Conservation (phyloP, 1,140 invertebrate species). For the Cydia fagiglandana region DNA sequence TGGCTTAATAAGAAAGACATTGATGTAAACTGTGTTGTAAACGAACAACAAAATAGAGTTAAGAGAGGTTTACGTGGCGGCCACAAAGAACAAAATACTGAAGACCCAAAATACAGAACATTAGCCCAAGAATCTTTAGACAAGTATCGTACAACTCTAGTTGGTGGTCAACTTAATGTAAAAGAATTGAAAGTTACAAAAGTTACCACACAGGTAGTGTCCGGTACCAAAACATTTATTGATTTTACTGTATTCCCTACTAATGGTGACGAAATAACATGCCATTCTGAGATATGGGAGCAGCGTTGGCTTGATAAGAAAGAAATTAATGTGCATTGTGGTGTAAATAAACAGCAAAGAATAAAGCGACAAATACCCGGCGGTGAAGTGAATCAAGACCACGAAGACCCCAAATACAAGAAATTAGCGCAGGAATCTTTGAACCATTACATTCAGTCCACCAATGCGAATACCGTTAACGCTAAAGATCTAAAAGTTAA, state of each 20-base stretch:
- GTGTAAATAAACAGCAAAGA: conserved; percentile 19
- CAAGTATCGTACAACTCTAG: conserved; percentile 1
- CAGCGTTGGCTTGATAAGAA: conserved; percentile 74
- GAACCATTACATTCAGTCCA: conserved; percentile 36
- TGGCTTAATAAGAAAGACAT: too few species aligned
- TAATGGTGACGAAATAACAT: conserved; percentile 49
- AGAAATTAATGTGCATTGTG: conserved; percentile 37
- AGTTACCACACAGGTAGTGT: conserved; percentile 32
- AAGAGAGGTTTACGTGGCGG: conserved; percentile 22
- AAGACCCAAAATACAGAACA: conserved; percentile 18
- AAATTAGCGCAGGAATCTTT: conserved; percentile 51
- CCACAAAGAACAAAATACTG: conserved; percentile 21
- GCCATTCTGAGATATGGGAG: conserved; percentile 79
- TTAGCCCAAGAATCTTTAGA: conserved; percentile 33
- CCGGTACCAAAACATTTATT: conserved; percentile 23
- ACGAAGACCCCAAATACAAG: conserved; percentile 42
- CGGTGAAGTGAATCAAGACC: conserved; percentile 37
- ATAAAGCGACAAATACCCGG: conserved; percentile 28
- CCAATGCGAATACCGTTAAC: conserved; percentile 34
- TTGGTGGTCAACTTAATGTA: not conserved
- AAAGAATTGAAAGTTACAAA: conserved; percentile 18
- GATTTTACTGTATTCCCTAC: conserved; percentile 30
- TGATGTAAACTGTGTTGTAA: not conserved
- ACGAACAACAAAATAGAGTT: not conserved
- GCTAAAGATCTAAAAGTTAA: conserved; percentile 46